Conservation (phyloP, 2,888 invertebrate genomes). For the Ypsolopha scabrella region DNA sequence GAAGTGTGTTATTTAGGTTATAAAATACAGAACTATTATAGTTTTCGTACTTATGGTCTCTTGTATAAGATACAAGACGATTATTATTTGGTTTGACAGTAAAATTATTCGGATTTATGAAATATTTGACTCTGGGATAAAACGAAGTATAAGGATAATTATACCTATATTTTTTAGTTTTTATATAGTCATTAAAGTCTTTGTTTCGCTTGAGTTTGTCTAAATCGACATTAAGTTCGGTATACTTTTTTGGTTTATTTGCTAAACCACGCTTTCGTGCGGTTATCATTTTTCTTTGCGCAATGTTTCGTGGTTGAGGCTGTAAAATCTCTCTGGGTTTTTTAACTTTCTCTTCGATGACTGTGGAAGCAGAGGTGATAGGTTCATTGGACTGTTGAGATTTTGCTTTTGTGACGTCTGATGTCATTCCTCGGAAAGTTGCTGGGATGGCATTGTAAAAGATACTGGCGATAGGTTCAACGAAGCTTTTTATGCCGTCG, state of each 20-base stretch:
- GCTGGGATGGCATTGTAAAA: constrained; percentile 54
- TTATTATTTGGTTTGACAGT: constrained; percentile 35
- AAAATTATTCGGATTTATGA: constrained; percentile 43
- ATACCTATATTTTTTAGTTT: constrained; percentile 58
- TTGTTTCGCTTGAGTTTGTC: constrained; percentile 54
- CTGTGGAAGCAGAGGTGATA: neutral
- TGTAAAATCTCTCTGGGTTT: constrained; percentile 47
- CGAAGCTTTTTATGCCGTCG: constrained; percentile 40
- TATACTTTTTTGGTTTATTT: constrained; percentile 47
- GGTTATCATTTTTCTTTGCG: constrained; percentile 50
- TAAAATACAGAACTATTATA: too few relatives aligned
- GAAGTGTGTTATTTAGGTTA: constrained; percentile 16
- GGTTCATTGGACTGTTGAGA: neutral
- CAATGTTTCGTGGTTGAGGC: constrained; percentile 54
- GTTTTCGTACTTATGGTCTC: neutral
- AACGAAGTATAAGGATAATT: constrained; percentile 56
- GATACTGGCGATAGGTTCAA: constrained; percentile 51
- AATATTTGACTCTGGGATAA: constrained; percentile 55
- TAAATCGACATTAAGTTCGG: constrained; percentile 48
- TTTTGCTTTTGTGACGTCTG: constrained; percentile 45
- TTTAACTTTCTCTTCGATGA: constrained; percentile 27
- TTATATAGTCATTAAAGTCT: constrained; percentile 53
- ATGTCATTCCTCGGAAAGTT: constrained; percentile 50
- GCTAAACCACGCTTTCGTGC: constrained; percentile 25
- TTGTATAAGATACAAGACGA: constrained; percentile 35